Evolutionary conservation across 2,113 vertebrate genomes (phyloP), one percentile per base, ranked within the genome.

Genomic region (Coracopsis vasa): DNA sequence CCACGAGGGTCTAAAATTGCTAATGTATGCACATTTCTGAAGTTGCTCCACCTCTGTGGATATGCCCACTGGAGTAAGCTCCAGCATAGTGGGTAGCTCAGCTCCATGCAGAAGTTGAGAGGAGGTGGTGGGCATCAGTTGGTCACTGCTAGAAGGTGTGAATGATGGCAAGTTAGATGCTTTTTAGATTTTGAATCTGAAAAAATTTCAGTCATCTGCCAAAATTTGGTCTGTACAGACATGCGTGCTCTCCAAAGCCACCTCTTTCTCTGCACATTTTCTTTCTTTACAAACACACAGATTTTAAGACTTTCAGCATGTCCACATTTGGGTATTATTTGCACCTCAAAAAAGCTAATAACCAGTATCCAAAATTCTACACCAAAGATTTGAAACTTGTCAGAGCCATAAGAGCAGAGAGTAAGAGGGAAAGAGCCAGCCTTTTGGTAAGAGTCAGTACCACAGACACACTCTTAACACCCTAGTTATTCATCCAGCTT

Each of bases 161-260:
- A 79, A 31, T 42, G 16, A 35, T 24, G 10, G 25, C 19, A 65
- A 11, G 5, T 47, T 35, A 54, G 54, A 72, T 16, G 7, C 4
- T 25, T 80, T 60, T 60, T 35, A 50, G 44, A 42, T 79, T 84
- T 60, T 79, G 8, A 78, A 71, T 25, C 4, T 62, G 42, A 70
- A 66, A 42, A 29, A 17, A 27, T 18, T 23, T 31, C 5, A 33
- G 20, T 31, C 51, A 10, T 64, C 39, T 69, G n/a, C 44, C 70
- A 77, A 56, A 77, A 66, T 53, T 11, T 37, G n/a, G 18, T 35
- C 66, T 70, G 10, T 53, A 53, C 20, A 73, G 60, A 50, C 12
- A 23, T 1, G 2, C 7, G 6, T 1, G 6, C 6, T 16, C 41
- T 51, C 16, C 48, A 37, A 14, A 66, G 18, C 25, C 28, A 4